Evolutionary conservation across 2,113 vertebrate species (phyloP).

Genomic region (Orycteropus afer): DNA sequence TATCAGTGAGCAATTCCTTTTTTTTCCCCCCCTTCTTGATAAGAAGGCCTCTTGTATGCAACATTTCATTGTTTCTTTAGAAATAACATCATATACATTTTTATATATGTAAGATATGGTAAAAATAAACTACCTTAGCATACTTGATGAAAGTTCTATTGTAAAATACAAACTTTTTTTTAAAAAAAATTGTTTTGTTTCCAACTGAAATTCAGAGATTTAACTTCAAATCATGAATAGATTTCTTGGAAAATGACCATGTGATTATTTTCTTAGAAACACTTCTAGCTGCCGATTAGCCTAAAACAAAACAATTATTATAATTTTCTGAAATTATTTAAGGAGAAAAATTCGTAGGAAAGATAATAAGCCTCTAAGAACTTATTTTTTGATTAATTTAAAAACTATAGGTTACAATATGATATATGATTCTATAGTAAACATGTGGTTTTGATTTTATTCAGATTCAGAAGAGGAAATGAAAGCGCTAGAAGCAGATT

Average conservation of each 20-base stretch:
- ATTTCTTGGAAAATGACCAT: not conserved
- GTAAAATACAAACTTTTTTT: not conserved
- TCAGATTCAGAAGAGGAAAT: conserved; percentile 94
- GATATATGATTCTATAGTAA: conserved; percentile 78
- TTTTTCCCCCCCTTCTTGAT: not conserved
- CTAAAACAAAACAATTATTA: conserved; percentile 1
- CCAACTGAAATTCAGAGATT: conserved; percentile 1
- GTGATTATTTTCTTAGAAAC: conserved; percentile 10
- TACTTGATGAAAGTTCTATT: not conserved
- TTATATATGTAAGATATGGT: not conserved
- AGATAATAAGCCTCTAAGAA: not conserved
- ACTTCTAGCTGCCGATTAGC: not conserved
- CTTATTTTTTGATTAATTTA: conserved; percentile 41
- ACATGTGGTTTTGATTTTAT: conserved; percentile 83
- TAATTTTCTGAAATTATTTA: not conserved
- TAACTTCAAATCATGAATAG: not conserved
- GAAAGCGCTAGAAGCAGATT: conserved; percentile 92
- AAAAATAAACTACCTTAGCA: not conserved
- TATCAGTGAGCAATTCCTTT: not conserved
- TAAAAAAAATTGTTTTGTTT: not conserved
- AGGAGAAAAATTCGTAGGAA: not conserved
- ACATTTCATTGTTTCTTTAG: not conserved
- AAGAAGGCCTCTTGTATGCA: not conserved
- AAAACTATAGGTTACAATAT: conserved; percentile 56
- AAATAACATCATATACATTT: not conserved